Base-by-base conservation (phyloP, 2,888 invertebrate species). In the Chloromyia formosa region DNA sequence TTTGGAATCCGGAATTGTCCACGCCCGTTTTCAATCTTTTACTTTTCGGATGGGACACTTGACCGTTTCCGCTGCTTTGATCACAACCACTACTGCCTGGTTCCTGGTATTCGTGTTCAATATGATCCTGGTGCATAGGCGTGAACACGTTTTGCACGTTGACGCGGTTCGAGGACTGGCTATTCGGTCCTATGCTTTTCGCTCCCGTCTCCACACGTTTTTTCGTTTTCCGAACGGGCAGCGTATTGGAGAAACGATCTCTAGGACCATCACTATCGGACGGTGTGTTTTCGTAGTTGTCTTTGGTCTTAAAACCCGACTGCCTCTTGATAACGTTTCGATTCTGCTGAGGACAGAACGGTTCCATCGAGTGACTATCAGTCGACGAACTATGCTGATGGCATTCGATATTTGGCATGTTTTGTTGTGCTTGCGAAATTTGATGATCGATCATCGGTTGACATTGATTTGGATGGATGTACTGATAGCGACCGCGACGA, bases 1-100 rank as follows among this genome's bases (percentile, higher is more conserved):
- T 91, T 82, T 93, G 93, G 81, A 93, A 93, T 0, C 90, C 93
- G 0, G 90, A 87, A 79, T 94, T 94, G 81, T 93, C 93, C 22
- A 93, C 92, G 0, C 93, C 93, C 80, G 90, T 77, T 75, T 81
- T 80, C 56, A 80, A 78, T 74, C 80, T 76, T 77, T 76, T 78
- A 71, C 35, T 76, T 74, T 78, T 79, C 73, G 77, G 78, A 77
- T 79, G 77, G 14, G 78, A 77, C 42, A 76, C 82, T 76, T 81
- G 79, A 53, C 81, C 82, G 7, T 35, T 35, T 66, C 80, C 79
- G 40, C 77, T 68, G 64, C 75, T 82, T 79, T 75, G 79, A 74
- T 77, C 79, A 76, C 73, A 78, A 56, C 78, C 80, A 20, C 78
- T 81, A 12, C 78, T 77, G 16, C 78, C 80, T 76, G 85, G 83